phyloP scores from a whole-genome alignment of 2,888 invertebrate species.

The Scaptodrosophila latifasciaeformis region DNA sequence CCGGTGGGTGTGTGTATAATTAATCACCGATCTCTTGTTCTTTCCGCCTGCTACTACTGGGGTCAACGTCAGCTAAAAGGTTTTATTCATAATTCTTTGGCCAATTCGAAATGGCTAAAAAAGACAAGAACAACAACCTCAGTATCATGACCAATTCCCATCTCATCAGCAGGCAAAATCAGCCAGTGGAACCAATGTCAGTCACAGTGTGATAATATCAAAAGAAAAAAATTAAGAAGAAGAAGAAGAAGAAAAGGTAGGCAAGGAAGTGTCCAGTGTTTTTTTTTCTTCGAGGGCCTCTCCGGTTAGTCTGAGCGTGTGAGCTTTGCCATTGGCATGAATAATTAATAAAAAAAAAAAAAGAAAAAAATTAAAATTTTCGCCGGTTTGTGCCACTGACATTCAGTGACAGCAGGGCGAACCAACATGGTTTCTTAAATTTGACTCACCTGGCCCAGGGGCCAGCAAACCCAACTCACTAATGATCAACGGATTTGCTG shows the following conservation, averaged over 20 bases:
- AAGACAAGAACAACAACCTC: slow-evolving; percentile 29
- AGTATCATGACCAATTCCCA: no score
- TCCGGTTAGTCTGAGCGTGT: slow-evolving; percentile 2
- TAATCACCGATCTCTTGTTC: no score
- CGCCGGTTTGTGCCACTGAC: slow-evolving; percentile 29
- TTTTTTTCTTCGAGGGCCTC: no score
- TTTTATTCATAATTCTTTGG: slow-evolving; percentile 1
- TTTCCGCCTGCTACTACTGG: no score
- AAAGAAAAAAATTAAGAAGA: neutral
- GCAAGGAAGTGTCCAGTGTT: no score
- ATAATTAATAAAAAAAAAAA: slow-evolving; percentile 47
- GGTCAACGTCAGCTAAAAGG: slow-evolving; percentile 34
- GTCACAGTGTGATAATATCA: slow-evolving; percentile 43
- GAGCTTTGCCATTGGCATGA: slow-evolving; percentile 31
- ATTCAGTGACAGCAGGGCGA: no score
- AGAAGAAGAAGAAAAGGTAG: no score
- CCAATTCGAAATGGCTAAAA: slow-evolving; percentile 6
- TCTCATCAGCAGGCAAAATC: no score
- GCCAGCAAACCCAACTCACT: slow-evolving; percentile 23
- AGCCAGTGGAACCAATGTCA: slow-evolving; percentile 60
- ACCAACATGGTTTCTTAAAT: no score
- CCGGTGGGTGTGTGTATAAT: no score
- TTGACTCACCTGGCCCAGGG: slow-evolving; percentile 27
- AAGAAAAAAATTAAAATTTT: slow-evolving; percentile 11
- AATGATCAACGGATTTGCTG: slow-evolving; percentile 45